Conservation (phyloP, 2,888 invertebrate species). For the Pristionchus exspectatus region DNA sequence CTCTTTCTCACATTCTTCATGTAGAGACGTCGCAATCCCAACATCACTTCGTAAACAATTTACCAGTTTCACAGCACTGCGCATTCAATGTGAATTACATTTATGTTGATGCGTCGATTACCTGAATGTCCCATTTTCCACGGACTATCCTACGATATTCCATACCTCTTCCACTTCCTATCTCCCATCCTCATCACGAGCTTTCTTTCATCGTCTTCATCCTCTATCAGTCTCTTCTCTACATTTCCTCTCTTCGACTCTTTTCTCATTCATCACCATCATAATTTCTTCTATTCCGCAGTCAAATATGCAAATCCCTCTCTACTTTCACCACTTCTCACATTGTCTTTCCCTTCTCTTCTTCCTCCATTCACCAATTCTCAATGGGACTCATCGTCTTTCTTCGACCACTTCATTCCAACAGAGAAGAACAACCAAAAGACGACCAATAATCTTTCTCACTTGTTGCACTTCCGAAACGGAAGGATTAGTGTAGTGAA, state of each 20-base stretch:
- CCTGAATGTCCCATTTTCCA: too few relatives aligned
- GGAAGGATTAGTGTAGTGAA: constrained; percentile 25
- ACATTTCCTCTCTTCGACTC: not conserved
- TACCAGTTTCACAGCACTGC: not conserved
- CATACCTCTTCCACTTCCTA: not conserved
- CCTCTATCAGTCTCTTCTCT: constrained; percentile 14
- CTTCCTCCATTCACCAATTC: constrained; percentile 25
- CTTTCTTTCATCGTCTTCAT: not conserved
- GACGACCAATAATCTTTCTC: not conserved
- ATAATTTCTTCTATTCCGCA: constrained; percentile 11
- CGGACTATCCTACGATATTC: not conserved
- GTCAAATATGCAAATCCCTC: constrained; percentile 20
- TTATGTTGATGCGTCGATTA: not conserved
- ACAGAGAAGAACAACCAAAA: not conserved
- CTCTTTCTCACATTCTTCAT: not conserved
- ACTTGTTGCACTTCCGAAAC: constrained; percentile 10
- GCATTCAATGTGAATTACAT: not conserved
- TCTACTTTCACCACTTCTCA: constrained; percentile 8
- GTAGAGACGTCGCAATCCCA: not conserved
- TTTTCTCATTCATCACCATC: constrained; percentile 38
- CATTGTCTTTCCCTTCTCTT: constrained; percentile 20
- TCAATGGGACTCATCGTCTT: constrained; percentile 39
- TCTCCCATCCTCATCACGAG: too few relatives aligned
- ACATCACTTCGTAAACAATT: not conserved
- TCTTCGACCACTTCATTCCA: constrained; percentile 44